phyloP scores from a whole-genome alignment of 2,888 invertebrate genomes.

The Oscheius sp. region DNA sequence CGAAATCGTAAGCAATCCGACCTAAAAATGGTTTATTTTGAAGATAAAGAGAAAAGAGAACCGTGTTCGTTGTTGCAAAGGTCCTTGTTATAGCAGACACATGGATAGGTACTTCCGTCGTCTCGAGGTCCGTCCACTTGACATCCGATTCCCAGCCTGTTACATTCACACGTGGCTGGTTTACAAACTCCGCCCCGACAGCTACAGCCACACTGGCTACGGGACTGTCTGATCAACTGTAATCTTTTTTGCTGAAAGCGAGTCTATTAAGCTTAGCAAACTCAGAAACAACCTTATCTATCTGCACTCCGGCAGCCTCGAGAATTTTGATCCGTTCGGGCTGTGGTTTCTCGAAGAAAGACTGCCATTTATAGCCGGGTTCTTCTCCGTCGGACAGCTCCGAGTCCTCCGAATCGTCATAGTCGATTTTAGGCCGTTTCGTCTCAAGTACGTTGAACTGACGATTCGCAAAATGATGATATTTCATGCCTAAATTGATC shows the following conservation, averaged over 20 bases:
- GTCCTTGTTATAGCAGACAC: conserved; percentile 17
- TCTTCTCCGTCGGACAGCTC: conserved; percentile 23
- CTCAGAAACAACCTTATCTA: conserved; percentile 3
- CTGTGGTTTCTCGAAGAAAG: neutral
- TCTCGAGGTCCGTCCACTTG: conserved; percentile 37
- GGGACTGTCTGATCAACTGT: conserved; percentile 29
- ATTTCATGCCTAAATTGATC: conserved; percentile 21
- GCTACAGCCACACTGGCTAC: conserved; percentile 49
- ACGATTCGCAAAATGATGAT: conserved; percentile 2
- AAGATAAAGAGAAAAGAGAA: neutral
- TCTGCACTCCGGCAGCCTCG: conserved; percentile 2
- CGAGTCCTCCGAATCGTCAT: conserved; percentile 20
- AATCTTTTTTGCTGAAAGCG: conserved; percentile 16
- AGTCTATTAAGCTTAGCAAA: neutral
- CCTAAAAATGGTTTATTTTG: conserved; percentile 22
- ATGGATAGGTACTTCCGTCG: conserved; percentile 37
- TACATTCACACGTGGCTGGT: conserved; percentile 54
- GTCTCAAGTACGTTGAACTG: conserved; percentile 11
- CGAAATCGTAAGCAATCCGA: conserved; percentile 38
- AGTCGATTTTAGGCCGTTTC: neutral
- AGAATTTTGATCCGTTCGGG: conserved; percentile 1
- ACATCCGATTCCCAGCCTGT: conserved; percentile 44
- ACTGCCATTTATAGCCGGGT: neutral
- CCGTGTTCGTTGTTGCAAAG: conserved; percentile 26
- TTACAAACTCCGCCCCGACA: conserved; percentile 50